Evolutionary conservation across 1,140 invertebrate genomes (phyloP).

Genomic region (Lepidurus apus): DNA sequence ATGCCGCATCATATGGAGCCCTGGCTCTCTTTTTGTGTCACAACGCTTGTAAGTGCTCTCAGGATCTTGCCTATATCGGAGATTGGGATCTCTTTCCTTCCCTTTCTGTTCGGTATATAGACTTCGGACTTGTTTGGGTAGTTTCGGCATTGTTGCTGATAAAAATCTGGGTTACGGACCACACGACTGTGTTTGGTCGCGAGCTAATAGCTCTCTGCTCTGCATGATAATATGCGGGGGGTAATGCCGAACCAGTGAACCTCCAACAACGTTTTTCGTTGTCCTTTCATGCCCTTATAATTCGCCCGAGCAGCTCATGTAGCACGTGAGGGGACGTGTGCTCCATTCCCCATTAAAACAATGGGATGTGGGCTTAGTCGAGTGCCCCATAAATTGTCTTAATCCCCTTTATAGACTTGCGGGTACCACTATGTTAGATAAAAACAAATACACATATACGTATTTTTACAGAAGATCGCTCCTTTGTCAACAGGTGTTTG

Average conservation of each 20-base stretch:
- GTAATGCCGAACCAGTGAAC: neutral
- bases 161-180: neutral
- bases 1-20: neutral
- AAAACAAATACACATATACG: neutral
- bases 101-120: no score
- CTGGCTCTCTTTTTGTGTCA: neutral
- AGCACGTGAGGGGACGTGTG: neutral
- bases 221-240: constrained; percentile 8
- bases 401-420: neutral
- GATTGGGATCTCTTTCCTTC: neutral
- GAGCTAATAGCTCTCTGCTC: neutral
- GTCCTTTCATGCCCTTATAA: neutral
- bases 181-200: neutral
- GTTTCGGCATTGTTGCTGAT: neutral
- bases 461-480: neutral
- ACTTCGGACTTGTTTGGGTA: neutral
- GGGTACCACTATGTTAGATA: neutral
- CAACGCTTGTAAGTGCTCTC: neutral
- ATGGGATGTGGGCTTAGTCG: neutral
- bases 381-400: neutral
- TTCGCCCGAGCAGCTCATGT: neutral
- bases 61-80: neutral
- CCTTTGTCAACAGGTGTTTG: neutral
- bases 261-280: neutral
- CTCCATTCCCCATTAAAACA: neutral